A percentile compares a stretch with the other conserved stretches of the same genome.
Conservation (phyloP, 2,797 vertebrate species). For the Carcharodon carcharias region DNA sequence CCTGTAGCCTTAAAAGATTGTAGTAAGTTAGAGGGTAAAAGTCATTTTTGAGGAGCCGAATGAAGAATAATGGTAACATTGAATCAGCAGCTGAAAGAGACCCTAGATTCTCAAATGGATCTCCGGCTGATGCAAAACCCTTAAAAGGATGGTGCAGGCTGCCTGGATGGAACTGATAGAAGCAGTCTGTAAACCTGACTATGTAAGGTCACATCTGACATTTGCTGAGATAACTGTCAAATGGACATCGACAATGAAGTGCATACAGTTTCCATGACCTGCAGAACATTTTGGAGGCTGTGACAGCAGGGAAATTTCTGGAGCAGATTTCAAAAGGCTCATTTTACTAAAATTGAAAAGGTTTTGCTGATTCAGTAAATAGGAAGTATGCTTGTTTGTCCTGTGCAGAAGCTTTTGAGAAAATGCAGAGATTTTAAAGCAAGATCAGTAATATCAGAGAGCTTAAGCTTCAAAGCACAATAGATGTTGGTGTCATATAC, state of each 20-base stretch:
- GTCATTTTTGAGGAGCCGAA: background rate
- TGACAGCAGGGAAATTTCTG: background rate
- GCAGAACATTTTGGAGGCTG: background rate
- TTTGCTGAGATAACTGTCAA: background rate
- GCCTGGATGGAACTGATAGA: background rate
- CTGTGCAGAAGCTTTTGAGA: too few relatives aligned
- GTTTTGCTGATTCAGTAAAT: background rate
- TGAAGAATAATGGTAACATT: background rate
- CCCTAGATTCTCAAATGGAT: background rate
- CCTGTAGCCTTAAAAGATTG: background rate
- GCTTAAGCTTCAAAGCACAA: too few relatives aligned
- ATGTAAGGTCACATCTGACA: background rate
- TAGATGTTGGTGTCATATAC: too few relatives aligned
- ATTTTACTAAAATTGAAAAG: background rate
- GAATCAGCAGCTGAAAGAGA: background rate
- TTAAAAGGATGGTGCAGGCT: background rate
- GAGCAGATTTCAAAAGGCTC: background rate
- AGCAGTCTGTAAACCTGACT: background rate
- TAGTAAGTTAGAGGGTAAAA: background rate
- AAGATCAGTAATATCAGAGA: too few relatives aligned
- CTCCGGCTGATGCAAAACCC: background rate
- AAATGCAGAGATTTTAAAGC: too few relatives aligned
- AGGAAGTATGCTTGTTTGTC: too few relatives aligned
- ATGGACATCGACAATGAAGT: background rate
- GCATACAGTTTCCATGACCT: background rate